Percentiles rank a stretch among this genome's conserved stretches.
phyloP scores from a whole-genome alignment of 2,113 vertebrate genomes.

The Marmota monax region DNA sequence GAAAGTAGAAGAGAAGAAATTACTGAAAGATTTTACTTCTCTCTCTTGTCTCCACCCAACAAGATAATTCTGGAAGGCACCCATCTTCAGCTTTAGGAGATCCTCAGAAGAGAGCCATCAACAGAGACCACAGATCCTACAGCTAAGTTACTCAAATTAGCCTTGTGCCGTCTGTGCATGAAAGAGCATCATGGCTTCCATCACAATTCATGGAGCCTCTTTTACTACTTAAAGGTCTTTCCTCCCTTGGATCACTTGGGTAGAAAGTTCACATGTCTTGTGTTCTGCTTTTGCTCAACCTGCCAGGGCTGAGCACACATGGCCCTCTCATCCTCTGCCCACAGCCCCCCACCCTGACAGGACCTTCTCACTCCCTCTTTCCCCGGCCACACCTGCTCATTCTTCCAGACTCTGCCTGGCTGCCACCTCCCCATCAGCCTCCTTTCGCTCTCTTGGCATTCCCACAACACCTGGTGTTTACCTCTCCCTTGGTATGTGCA shows the following conservation, averaged over 20 bases:
- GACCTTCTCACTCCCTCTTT: neutral
- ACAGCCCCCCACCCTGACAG: no score
- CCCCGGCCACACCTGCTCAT: neutral
- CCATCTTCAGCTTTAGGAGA: neutral
- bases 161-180: neutral
- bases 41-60: neutral
- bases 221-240: neutral
- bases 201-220: neutral
- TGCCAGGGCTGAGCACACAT: neutral
- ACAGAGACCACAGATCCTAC: neutral
- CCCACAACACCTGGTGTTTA: neutral
- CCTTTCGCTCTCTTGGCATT: neutral
- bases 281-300: neutral
- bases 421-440: neutral
- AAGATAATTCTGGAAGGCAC: neutral
- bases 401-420: neutral
- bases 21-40: neutral
- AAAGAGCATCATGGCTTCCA: rapidly evolving
- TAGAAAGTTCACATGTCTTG: neutral
- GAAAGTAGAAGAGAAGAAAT: neutral
- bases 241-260: neutral
- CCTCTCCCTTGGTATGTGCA: neutral
- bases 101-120: neutral
- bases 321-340: rapidly evolving
- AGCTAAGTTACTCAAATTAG: neutral